A percentile compares a stretch with the other conserved stretches of the same genome.
phyloP scores from a whole-genome alignment of 2,888 invertebrate genomes.

The Hemaris fuciformis region DNA sequence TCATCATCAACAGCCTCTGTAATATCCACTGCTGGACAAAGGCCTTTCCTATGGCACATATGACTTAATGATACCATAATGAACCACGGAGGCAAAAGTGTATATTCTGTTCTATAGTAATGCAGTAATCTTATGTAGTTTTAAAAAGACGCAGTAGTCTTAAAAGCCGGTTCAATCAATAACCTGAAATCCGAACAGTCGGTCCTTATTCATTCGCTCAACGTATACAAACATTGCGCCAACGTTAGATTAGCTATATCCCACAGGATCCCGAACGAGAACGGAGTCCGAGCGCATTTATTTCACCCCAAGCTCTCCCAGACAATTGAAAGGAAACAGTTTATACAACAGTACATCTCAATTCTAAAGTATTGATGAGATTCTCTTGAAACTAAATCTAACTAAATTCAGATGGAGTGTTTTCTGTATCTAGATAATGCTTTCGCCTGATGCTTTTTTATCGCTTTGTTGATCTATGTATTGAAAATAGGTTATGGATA shows the following conservation, averaged over 20 bases:
- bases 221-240: neutral
- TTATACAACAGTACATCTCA: neutral
- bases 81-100: too few relatives aligned
- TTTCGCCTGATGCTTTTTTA: neutral
- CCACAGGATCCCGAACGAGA: neutral
- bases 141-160: neutral
- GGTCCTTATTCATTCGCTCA: neutral
- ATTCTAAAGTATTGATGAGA: neutral
- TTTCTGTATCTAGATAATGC: neutral
- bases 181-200: neutral
- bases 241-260: conserved; percentile 12
- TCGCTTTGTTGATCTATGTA: too few relatives aligned
- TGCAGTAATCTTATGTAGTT: neutral
- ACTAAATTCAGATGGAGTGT: too few relatives aligned
- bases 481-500: too few relatives aligned
- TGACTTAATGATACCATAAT: too few relatives aligned
- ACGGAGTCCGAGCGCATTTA: neutral
- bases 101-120: too few relatives aligned
- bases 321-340: neutral
- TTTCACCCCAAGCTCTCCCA: neutral
- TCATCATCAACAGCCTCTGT: too few relatives aligned
- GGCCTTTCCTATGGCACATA: too few relatives aligned
- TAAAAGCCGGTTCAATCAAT: neutral
- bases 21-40: too few relatives aligned
- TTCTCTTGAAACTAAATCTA: neutral